phyloP scores from a whole-genome alignment of 1,140 invertebrate genomes.

The Asobara japonica region DNA sequence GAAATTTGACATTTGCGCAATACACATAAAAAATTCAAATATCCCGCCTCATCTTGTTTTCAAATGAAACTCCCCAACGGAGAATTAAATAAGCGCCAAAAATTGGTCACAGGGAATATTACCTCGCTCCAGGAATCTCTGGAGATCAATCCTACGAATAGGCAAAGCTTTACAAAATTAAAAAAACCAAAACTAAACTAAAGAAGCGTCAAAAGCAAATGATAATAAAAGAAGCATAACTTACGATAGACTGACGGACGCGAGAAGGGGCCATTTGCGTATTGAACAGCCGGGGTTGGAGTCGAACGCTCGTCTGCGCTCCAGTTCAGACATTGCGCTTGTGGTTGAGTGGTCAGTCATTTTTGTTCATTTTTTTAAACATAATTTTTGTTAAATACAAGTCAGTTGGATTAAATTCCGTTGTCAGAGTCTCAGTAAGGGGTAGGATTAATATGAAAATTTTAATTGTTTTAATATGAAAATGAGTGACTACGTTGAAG shows the following conservation, averaged over 20 bases:
- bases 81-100: constrained; percentile 31
- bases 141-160: constrained; percentile 8
- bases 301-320: constrained; percentile 60
- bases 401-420: not conserved
- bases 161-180: constrained; percentile 44
- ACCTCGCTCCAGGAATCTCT: constrained; percentile 23
- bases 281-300: constrained; percentile 50
- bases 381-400: constrained; percentile 5
- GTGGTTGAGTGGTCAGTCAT: constrained; percentile 29
- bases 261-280: constrained; percentile 62
- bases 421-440: not conserved
- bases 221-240: constrained; percentile 69
- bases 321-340: constrained; percentile 58
- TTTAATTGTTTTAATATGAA: constrained; percentile 8
- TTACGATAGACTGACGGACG: constrained; percentile 66
- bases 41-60: too few relatives aligned
- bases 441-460: not conserved
- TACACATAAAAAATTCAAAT: too few relatives aligned
- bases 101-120: constrained; percentile 5
- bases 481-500: not conserved
- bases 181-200: constrained; percentile 49
- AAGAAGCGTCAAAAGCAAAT: constrained; percentile 65
- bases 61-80: too few relatives aligned
- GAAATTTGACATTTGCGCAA: too few relatives aligned
- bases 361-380: constrained; percentile 6